Conservation (phyloP, 2,113 vertebrate genomes). For the Uria lomvia region DNA sequence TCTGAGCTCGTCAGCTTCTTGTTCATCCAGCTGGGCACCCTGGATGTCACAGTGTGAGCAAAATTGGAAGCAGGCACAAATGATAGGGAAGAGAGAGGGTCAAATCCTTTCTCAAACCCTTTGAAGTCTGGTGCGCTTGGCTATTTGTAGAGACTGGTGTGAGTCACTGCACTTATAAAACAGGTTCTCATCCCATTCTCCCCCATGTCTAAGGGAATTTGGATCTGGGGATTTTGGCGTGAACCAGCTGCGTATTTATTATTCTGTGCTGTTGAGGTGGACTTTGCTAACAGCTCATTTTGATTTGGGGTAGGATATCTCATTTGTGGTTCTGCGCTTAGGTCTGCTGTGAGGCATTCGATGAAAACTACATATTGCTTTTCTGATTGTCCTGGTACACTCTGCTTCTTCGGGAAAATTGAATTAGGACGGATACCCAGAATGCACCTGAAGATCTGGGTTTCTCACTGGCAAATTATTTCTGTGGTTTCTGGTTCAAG, state of each 20-base stretch:
- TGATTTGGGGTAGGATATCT: neutral
- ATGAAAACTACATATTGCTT: neutral
- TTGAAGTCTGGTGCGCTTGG: neutral
- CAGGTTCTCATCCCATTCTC: neutral
- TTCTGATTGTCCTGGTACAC: constrained; percentile 19
- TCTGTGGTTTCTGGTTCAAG: neutral
- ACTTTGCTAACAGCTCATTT: neutral
- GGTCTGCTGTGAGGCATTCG: neutral
- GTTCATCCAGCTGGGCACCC: neutral
- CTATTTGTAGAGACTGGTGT: neutral
- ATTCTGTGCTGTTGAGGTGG: neutral
- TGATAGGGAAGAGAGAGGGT: neutral
- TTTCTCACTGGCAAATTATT: neutral
- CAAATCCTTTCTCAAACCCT: neutral
- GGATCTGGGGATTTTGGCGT: neutral
- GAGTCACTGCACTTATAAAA: neutral
- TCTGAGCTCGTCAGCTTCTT: neutral
- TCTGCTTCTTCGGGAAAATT: neutral
- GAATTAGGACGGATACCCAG: neutral
- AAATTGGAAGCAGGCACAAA: accelerated
- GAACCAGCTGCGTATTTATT: neutral
- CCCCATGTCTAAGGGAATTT: neutral
- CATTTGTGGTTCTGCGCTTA: neutral
- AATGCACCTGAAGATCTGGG: neutral
- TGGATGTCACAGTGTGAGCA: neutral